Evolutionary conservation across 2,113 vertebrate genomes (phyloP), one percentile per base, ranked within the genome.

Genomic region (Bufo bufo): DNA sequence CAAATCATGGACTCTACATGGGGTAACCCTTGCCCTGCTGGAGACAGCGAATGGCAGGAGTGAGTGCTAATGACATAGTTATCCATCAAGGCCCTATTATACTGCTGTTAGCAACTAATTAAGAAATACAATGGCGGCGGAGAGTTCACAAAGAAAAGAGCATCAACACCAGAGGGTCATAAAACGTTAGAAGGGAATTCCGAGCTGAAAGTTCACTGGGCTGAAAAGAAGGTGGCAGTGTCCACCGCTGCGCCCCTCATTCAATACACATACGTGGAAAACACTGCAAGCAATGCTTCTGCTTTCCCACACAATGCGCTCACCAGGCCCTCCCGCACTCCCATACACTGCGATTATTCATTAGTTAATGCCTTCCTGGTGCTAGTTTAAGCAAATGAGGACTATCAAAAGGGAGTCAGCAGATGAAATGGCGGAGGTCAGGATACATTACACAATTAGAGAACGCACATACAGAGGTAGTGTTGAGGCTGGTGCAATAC

Each of bases 21-120:
- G 92, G 91, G 91, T 85, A 89, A 89, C 87, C 89, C 85, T 81
- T 61, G 82, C 91, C 82, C 92, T n/a, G 92, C 43, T 89, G 92
- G 91, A 92, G 87, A 90, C 90, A 74, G 92, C 89, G 91, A 93
- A 93, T 92, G 89, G 90, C 89, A 89, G 89, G 91, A 90, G 90
- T 92, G 90, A 93, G 93, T 77, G 93, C 91, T 92, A 94, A 93
- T 93, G 94, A 95, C 92, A 90, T 58, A 90, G 92, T 91, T 92
- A 95, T 95, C 95, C 94, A 95, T 95, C 94, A 94, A 93, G 84
- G 50, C 90, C 89, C 43, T 90, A 92, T 95, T 94, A 95, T 91
- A 90, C 91, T 79, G 93, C 94, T 94, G 94, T 96, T 96, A 95
- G 94, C 94, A 94, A 95, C 94, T 95, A 93, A 96, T 96, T 95